Base-by-base conservation (phyloP, 2,888 invertebrate genomes). In the Coenonympha arcania region DNA sequence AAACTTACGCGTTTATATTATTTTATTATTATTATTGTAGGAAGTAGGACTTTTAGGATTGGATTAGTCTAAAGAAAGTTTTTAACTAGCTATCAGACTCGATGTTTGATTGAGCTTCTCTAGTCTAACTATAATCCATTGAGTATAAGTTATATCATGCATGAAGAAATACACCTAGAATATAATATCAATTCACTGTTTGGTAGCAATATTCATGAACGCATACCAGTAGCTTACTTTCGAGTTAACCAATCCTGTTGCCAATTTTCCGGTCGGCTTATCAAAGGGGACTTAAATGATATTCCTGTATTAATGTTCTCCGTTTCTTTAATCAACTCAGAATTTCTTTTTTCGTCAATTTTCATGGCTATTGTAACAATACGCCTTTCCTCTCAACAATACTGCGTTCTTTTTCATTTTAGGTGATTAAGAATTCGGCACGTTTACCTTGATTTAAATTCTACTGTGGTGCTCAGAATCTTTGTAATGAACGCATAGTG, bases 251-350 rank as follows among this genome's bases (percentile, higher is more conserved):
- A 31, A 33, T 43, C 9, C 31, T 33, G 43, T 16, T 43, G 20
- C 22, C 43, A 43, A 43, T 43, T 43, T 43, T 31, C 43, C 43
- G 22, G 31, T 6, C 5, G 33, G 31, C 20, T 43, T 22, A 22
- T 43, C 43, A 43, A 43, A 43, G 31, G 33, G 20, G 31, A 31
- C 33, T 43, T 33, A 22, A 31, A 42, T 42, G 19, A 43, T 18
- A 43, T 41, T 19, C 6, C n/a, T 4, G 30, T 15, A 20, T 42
- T 20, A 18, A 41, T 41, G 30, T 41, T 41, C 28, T 11, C 18
- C 41, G 8, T 19, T 41, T 41, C 41, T 41, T 26, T 41, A 40
- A 15, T 24, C 15, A 11, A 28, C 18, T 6, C 6, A 19, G 8
- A 22, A 26, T 24, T 24, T 5, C 9, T 20, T 31, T 42, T 42